phyloP scores from a whole-genome alignment of 2,888 invertebrate species.

The Sphaerolaimus hirsutus region DNA sequence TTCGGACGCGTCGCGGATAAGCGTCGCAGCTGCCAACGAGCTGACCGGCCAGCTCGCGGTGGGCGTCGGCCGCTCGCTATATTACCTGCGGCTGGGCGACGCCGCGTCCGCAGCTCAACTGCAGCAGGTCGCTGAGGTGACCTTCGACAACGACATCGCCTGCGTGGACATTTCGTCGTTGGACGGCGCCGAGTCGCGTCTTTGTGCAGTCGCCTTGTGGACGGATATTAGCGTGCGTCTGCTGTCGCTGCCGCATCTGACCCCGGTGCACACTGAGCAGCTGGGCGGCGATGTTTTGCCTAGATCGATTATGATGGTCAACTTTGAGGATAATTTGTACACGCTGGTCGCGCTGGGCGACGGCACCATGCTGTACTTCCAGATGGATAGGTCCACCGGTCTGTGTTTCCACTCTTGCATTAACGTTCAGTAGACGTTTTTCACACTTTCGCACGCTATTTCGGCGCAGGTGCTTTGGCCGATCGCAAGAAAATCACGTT shows the following conservation, averaged over 20 bases:
- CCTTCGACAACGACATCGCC: slow-evolving; percentile 75
- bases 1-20: slow-evolving; percentile 9
- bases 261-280: slow-evolving; percentile 24
- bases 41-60: slow-evolving; percentile 21
- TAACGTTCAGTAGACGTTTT: not conserved
- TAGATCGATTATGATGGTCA: slow-evolving; percentile 73
- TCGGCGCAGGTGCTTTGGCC: slow-evolving; percentile 33
- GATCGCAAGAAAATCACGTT: slow-evolving; percentile 84
- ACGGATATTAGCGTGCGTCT: slow-evolving; percentile 79
- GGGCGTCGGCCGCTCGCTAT: slow-evolving; percentile 48
- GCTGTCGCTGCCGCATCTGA: slow-evolving; percentile 51
- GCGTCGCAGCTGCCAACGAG: slow-evolving; percentile 19
- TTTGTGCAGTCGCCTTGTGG: slow-evolving; percentile 83
- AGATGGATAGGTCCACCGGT: slow-evolving; percentile 39
- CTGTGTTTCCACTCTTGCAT: not conserved
- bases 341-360: slow-evolving; percentile 58
- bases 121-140: slow-evolving; percentile 16
- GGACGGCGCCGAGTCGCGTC: slow-evolving; percentile 31
- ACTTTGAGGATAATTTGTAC: slow-evolving; percentile 57
- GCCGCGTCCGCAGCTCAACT: slow-evolving; percentile 11
- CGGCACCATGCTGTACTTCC: slow-evolving; percentile 88
- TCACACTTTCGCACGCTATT: not conserved
- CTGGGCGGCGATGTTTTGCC: slow-evolving; percentile 57
- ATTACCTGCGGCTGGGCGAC: slow-evolving; percentile 47
- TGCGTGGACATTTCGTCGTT: slow-evolving; percentile 69